Conservation (phyloP, 2,797 vertebrate species). For the Allobates femoralis region DNA sequence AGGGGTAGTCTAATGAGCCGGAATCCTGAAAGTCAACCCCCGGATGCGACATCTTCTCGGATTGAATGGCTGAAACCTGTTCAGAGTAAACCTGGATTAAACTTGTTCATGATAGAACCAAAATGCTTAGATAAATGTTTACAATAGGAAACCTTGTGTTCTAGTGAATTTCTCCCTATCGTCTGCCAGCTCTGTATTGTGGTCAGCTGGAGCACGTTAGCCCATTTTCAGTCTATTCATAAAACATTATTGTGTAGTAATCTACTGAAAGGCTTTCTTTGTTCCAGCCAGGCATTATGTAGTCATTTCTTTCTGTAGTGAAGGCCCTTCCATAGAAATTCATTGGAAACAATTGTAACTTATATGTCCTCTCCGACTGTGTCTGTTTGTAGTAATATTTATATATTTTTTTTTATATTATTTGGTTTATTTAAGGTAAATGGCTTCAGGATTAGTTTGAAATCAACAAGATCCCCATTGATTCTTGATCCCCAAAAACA, state of each 20-base stretch:
- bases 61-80: background rate
- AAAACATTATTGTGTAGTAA: background rate
- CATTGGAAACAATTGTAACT: background rate
- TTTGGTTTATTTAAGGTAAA: background rate
- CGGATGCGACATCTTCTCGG: too few relatives aligned
- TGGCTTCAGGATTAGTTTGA: background rate
- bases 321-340: background rate
- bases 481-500: too few relatives aligned
- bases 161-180: background rate
- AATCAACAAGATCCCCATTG: background rate
- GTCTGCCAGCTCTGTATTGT: background rate
- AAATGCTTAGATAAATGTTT: background rate
- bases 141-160: background rate
- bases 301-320: background rate
- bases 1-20: too few relatives aligned
- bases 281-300: background rate
- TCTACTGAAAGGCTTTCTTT: background rate
- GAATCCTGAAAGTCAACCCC: too few relatives aligned
- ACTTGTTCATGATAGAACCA: background rate
- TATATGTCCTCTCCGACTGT: background rate
- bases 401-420: background rate
- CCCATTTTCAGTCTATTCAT: background rate
- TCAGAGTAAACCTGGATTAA: background rate
- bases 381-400: background rate
- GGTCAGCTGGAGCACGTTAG: background rate